Evolutionary conservation across 2,113 vertebrate species (phyloP), one percentile per base, ranked within the genome.

Genomic region (Vidua chalybeata): DNA sequence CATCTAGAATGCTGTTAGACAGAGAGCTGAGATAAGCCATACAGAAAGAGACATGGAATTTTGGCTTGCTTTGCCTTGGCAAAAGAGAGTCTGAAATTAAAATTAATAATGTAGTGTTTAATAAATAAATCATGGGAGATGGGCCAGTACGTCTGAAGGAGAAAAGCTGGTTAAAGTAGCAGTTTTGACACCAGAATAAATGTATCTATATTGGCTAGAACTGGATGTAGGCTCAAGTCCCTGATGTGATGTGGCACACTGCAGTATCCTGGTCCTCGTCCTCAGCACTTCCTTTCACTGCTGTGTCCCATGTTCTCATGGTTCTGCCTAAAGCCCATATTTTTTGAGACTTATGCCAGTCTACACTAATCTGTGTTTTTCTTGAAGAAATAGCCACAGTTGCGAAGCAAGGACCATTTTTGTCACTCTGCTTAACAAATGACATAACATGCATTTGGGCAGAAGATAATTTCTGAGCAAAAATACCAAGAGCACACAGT

Each of bases 161-260:
- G 37, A 88, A 74, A 71, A 88, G 31, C 37, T 82, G 58, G 41
- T 81, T 77, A 54, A 78, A 61, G 31, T 12, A 58, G 22, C 33
- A 46, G 21, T 18, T 14, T 28, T 83, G 62, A 63, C 62, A 46
- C 7, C 39, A 51, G 31, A 45, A 78, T 56, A 58, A 81, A 73
- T 62, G 56, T 37, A 11, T 69, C 46, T 22, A 2, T 43, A 43
- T 16, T n/a, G 20, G 48, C 15, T 52, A 82, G 62, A 79, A 86
- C 46, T 7, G n/a, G 20, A 63, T 15, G 14, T 26, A 39, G 48
- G 41, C 46, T 72, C 30, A 55, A 49, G 58, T 41, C 19, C 13
- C 52, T 31, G 13, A 11, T 20, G 35, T 33, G 37, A 43, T 0
- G 0, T 54, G 43, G 69, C 56, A 78, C 10, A 10, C 10, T 59